phyloP scores from a whole-genome alignment of 2,888 invertebrate genomes.

The Tetramorium bicarinatum region DNA sequence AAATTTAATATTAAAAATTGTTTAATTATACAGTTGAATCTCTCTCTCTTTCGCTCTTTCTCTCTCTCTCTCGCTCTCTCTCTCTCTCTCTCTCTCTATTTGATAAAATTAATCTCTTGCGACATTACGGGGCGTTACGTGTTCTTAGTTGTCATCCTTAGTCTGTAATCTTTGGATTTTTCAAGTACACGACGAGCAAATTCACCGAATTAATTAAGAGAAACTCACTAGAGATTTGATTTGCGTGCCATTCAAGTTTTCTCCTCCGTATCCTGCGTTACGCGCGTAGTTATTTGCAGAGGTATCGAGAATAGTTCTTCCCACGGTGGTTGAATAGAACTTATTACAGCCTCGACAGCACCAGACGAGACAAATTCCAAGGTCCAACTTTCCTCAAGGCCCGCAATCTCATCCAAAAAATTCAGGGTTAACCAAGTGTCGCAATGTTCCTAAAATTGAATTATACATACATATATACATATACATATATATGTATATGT shows the following conservation, averaged over 20 bases:
- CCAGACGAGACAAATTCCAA: conserved; percentile 86
- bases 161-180: not conserved
- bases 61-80: too few relatives aligned
- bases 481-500: too few relatives aligned
- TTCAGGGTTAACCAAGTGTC: conserved; percentile 84
- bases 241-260: conserved; percentile 36
- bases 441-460: conserved; percentile 79
- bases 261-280: conserved; percentile 56
- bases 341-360: conserved; percentile 86
- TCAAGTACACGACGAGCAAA: not conserved
- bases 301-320: conserved; percentile 88
- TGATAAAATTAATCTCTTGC: not conserved
- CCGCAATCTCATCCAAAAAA: conserved; percentile 87
- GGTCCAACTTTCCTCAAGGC: conserved; percentile 87
- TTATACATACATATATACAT: too few relatives aligned
- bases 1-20: not conserved
- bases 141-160: not conserved
- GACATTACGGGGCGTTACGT: not conserved
- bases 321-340: conserved; percentile 87
- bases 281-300: conserved; percentile 82
- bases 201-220: conserved; percentile 2
- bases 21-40: not conserved
- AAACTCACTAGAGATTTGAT: conserved; percentile 21
- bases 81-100: too few relatives aligned
- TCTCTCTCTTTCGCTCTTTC: not conserved